Conservation (phyloP, 2,888 invertebrate genomes). For the Thecocarcelia acutangulata region DNA sequence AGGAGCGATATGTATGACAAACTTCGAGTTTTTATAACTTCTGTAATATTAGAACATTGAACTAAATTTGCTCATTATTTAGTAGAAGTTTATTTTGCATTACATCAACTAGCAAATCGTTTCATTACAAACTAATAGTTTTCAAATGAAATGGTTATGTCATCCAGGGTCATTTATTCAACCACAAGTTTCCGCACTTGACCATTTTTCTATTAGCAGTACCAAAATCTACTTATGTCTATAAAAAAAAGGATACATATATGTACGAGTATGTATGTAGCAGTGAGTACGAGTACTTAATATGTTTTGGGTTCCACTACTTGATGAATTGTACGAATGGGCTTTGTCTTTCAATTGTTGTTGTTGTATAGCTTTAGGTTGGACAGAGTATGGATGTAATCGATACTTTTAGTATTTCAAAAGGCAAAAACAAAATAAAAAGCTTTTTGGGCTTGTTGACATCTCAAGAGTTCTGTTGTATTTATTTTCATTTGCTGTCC, state of each 20-base stretch:
- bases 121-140: too few relatives aligned
- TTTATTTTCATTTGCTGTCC: slow-evolving; percentile 43
- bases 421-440: slow-evolving; percentile 29
- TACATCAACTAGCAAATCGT: too few relatives aligned
- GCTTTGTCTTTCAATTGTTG: background rate
- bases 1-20: too few relatives aligned
- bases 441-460: slow-evolving; percentile 63
- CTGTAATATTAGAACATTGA: too few relatives aligned
- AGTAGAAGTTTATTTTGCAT: too few relatives aligned
- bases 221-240: slow-evolving; percentile 48
- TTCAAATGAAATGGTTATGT: too few relatives aligned
- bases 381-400: slow-evolving; percentile 59
- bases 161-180: background rate
- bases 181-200: background rate
- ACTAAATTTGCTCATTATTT: too few relatives aligned
- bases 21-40: too few relatives aligned
- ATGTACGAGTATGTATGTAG: background rate
- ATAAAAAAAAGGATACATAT: slow-evolving; percentile 22
- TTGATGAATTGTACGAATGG: slow-evolving; percentile 48
- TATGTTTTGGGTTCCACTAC: slow-evolving; percentile 22
- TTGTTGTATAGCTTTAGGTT: slow-evolving; percentile 18
- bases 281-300: slow-evolving; percentile 27
- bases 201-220: slow-evolving; percentile 49
- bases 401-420: slow-evolving; percentile 64
- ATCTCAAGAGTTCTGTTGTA: slow-evolving; percentile 53